These are phyloP conservation scores for Noctua janthina DNA, from an alignment of 2,888 invertebrate species.

Conservation along the genomic window DNA sequence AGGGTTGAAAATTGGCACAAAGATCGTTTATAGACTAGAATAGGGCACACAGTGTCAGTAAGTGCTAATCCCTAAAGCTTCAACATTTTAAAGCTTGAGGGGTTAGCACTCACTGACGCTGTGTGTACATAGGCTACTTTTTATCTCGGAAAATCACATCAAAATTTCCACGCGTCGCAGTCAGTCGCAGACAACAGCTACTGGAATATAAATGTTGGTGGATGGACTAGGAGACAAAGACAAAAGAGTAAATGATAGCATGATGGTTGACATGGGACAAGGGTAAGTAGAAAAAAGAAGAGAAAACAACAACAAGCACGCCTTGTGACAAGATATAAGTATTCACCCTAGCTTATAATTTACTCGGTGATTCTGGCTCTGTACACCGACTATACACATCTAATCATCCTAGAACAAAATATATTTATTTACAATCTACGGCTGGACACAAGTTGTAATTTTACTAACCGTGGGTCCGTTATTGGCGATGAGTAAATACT, in stretches of 20 bases:
- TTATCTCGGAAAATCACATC: neutral
- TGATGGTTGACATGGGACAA: neutral
- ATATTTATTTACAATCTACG: too few species aligned
- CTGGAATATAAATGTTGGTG: neutral
- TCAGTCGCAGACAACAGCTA: neutral
- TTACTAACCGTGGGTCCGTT: too few species aligned
- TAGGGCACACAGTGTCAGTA: too few species aligned
- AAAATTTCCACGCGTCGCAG: neutral
- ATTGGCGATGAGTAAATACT: too few species aligned
- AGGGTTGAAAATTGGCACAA: neutral
- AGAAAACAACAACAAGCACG: neutral
- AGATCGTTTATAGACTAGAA: neutral
- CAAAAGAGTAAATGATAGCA: neutral
- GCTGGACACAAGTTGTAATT: too few species aligned
- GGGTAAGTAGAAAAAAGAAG: neutral
- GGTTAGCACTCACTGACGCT: too few species aligned
- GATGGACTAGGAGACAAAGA: neutral
- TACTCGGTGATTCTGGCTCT: neutral
- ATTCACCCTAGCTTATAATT: neutral
- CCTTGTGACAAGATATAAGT: neutral
- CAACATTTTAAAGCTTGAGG: too few species aligned
- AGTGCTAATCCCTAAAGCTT: too few species aligned
- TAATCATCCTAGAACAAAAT: too few species aligned
- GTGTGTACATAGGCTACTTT: too few species aligned
- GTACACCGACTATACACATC: too few species aligned